A percentile compares a stretch with the other conserved stretches of the same genome.
These are phyloP conservation scores for Steinernema feltiae DNA, from an alignment of 1,140 invertebrate species.

Conservation along the genomic window DNA sequence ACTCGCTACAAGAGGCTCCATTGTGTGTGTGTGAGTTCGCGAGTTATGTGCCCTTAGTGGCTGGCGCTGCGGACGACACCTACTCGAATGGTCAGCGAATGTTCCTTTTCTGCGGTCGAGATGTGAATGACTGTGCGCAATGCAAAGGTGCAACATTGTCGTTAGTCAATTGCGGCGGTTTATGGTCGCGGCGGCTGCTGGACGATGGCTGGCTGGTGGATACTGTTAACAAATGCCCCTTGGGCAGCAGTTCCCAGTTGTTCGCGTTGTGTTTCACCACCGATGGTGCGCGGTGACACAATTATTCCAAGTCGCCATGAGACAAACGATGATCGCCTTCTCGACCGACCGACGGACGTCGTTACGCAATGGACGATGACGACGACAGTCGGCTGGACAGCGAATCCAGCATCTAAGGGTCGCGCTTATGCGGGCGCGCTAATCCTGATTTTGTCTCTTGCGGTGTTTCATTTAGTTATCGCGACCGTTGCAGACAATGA, in stretches of 20 bases:
- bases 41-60: too few species aligned
- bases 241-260: neutral
- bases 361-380: neutral
- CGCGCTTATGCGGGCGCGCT: neutral
- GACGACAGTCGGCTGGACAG: too few species aligned
- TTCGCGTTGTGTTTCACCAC: neutral
- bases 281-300: conserved; percentile 8
- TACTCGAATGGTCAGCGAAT: too few species aligned
- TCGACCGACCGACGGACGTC: neutral
- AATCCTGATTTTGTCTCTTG: neutral
- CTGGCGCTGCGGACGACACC: too few species aligned
- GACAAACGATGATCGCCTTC: neutral
- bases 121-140: too few species aligned
- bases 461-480: neutral
- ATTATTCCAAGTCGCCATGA: neutral
- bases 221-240: conserved; percentile 1
- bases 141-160: neutral
- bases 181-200: neutral
- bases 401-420: neutral
- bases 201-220: neutral
- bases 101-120: too few species aligned
- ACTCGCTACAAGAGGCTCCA: too few species aligned
- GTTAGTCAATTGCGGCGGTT: too few species aligned
- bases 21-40: too few species aligned
- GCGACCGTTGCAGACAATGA: neutral